Conservation (phyloP, 2,113 vertebrate genomes). For the Steatornis caripensis region DNA sequence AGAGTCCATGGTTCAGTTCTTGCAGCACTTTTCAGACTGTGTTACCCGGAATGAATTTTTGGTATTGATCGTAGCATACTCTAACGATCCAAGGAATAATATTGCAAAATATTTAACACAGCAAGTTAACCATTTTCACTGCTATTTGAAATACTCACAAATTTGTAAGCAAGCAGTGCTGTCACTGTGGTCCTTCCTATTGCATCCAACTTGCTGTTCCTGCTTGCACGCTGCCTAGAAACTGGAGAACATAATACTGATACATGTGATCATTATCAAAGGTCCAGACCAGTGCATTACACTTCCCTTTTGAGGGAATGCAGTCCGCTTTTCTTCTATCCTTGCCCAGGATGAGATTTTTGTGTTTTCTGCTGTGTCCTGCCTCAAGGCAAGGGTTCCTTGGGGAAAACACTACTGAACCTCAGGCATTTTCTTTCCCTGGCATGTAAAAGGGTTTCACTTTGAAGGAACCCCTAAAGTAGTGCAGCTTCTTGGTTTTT, state of each 20-base stretch:
- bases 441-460: not conserved
- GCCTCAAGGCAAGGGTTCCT: not conserved
- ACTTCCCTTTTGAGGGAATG: fast-evolving
- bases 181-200: not conserved
- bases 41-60: not conserved
- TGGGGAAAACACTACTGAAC: fast-evolving
- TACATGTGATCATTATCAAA: not conserved
- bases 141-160: not conserved
- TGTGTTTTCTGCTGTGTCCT: not conserved
- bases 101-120: not conserved
- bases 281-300: not conserved
- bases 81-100: not conserved
- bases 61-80: not conserved
- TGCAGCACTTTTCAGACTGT: not conserved
- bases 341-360: not conserved
- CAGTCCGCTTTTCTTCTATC: not conserved
- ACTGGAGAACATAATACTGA: not conserved
- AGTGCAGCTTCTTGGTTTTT: not conserved
- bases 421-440: not conserved
- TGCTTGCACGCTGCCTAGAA: not conserved
- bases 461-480: not conserved
- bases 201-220: not conserved
- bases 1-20: not conserved
- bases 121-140: not conserved
- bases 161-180: not conserved